These are phyloP conservation scores for Nematopogon swammerdamellus DNA, from an alignment of 2,888 invertebrate genomes.

Conservation along the genomic window DNA sequence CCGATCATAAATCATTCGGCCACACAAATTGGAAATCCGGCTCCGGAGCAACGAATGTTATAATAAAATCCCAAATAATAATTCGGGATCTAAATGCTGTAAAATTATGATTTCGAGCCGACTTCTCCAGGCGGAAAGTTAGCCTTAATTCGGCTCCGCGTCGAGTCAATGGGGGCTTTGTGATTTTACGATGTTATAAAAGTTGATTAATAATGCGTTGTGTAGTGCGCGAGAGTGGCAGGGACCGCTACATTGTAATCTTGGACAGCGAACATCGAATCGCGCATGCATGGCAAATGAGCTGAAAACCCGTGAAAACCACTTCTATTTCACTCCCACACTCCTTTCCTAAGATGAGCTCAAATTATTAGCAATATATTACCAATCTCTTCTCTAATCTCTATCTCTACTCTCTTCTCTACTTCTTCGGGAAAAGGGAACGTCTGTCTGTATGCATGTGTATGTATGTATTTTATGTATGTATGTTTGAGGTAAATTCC, in stretches of 20 bases:
- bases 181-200: constrained; percentile 49
- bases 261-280: no score
- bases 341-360: no score
- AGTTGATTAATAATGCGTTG: constrained; percentile 43
- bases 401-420: no score
- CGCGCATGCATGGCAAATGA: no score
- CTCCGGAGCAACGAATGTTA: constrained; percentile 33
- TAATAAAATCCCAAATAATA: constrained; percentile 41
- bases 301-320: no score
- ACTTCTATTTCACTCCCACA: no score
- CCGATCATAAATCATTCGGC: constrained; percentile 37
- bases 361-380: no score
- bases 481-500: no score
- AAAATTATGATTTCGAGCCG: constrained; percentile 47
- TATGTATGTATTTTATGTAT: no score
- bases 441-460: no score
- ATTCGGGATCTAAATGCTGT: constrained; percentile 50
- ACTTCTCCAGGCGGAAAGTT: constrained; percentile 8
- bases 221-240: constrained; percentile 18
- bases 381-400: no score
- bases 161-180: constrained; percentile 6
- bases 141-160: constrained; percentile 35
- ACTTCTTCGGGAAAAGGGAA: no score
- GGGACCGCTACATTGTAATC: constrained; percentile 39
- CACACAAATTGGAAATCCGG: constrained; percentile 43